Evolutionary conservation across 2,797 vertebrate genomes (phyloP).

Genomic region (Eulemur mongoz): DNA sequence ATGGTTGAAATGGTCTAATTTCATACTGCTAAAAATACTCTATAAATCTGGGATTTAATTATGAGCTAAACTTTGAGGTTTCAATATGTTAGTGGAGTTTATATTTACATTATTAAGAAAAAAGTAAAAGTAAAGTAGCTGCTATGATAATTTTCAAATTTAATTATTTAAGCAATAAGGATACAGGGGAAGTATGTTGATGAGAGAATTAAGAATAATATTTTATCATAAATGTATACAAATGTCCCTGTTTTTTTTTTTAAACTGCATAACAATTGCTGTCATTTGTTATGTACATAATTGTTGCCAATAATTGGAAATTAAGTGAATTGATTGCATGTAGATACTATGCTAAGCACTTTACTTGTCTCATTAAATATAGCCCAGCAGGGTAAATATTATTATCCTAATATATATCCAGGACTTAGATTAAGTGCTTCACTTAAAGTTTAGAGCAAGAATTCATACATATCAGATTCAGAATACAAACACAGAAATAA

Average conservation of each 20-base stretch:
- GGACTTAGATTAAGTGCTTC: background rate
- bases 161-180: background rate
- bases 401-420: background rate
- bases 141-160: background rate
- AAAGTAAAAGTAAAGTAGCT: background rate
- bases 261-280: background rate
- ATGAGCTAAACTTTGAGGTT: background rate
- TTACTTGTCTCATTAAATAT: background rate
- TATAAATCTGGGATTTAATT: background rate
- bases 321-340: background rate
- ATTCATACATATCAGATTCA: background rate
- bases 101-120: background rate
- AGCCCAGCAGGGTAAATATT: background rate
- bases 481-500: background rate
- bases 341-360: background rate
- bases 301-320: constrained; percentile 9
- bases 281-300: background rate
- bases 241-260: background rate
- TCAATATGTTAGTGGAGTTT: background rate
- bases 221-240: background rate
- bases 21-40: background rate
- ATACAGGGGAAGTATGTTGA: background rate
- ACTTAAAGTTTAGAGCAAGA: background rate
- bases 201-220: background rate
- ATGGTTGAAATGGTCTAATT: background rate